Base-by-base conservation (phyloP, 2,797 vertebrate species). In the Arrhamphus sclerolepis region DNA sequence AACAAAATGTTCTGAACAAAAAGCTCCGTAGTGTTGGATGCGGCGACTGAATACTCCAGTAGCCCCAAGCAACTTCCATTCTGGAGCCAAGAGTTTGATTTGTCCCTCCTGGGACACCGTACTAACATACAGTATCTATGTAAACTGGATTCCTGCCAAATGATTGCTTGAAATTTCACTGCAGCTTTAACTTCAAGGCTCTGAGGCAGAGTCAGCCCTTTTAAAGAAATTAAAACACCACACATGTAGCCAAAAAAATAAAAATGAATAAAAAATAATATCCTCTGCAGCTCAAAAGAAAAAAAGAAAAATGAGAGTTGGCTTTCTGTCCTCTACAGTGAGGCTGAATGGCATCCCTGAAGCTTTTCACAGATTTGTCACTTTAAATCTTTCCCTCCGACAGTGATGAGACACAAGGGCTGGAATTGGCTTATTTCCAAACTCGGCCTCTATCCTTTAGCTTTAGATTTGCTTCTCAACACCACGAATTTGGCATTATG, bases 321-420 rank as follows among this genome's bases (percentile, higher is more conserved):
- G 26, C n/a, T 38, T 28, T 46, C 41, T 28, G 51, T 46, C 51
- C 39, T 42, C 39, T 63, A 54, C 47, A 26, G 44, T 68, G 47
- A 2, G 39, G 40, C 31, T 42, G 7, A 62, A 60, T 51, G 31
- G 24, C 59, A 21, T 61, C 53, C 50, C 28, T 1, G 47, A 66
- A 28, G 63, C 68, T 50, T 52, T 58, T 55, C 74, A 70, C 75
- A 73, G 53, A 80, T 56, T 46, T 78, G 79, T 85, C 76, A 43
- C 24, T 67, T 77, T 60, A 66, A 78, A 79, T 81, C 56, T 57
- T 63, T 22, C 29, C 56, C 57, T 19, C 47, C n/a, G 26, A 13
- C 50, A 26, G 47, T 72, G 66, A 80, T 62, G 76, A 72, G 57
- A 58, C 74, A 26, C 46, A 58, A 14, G 60, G 65, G 60, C 56